phyloP scores from a whole-genome alignment of 1,140 invertebrate genomes.

The Drosophila oshimai region DNA sequence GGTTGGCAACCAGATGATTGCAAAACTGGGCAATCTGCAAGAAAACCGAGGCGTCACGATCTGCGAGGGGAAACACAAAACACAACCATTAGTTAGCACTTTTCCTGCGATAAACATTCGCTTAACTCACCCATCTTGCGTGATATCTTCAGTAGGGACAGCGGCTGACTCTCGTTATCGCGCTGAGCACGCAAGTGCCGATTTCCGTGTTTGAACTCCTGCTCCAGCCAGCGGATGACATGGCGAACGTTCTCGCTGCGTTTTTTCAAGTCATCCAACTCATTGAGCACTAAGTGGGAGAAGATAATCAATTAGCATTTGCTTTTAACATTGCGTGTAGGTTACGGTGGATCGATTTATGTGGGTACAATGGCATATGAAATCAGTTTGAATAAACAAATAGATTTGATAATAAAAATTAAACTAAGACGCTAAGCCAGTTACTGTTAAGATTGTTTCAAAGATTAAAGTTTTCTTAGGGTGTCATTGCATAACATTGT shows the following conservation, averaged over 20 bases:
- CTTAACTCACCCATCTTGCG: constrained; percentile 83
- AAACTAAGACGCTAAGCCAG: background rate
- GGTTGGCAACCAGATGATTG: constrained; percentile 79
- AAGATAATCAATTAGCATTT: background rate
- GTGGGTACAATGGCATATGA: background rate
- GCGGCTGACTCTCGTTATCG: constrained; percentile 88
- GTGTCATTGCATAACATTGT: background rate
- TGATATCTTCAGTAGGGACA: constrained; percentile 90
- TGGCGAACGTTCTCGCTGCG: constrained; percentile 90
- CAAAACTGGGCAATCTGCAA: constrained; percentile 81
- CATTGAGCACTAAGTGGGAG: constrained; percentile 88
- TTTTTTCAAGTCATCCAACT: constrained; percentile 92
- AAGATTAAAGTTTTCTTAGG: background rate
- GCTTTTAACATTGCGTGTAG: background rate
- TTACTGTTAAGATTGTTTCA: background rate
- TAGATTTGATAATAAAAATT: too few species aligned
- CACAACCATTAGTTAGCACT: background rate
- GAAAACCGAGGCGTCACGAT: constrained; percentile 79
- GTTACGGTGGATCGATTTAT: background rate
- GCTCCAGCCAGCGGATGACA: constrained; percentile 95
- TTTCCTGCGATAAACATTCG: background rate
- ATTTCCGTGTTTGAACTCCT: constrained; percentile 92
- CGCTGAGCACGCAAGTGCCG: constrained; percentile 91
- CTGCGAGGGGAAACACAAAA: constrained; percentile 22
- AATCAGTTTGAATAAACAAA: background rate